Base-by-base conservation (phyloP, 2,113 vertebrate species). In the Ammospiza nelsoni region DNA sequence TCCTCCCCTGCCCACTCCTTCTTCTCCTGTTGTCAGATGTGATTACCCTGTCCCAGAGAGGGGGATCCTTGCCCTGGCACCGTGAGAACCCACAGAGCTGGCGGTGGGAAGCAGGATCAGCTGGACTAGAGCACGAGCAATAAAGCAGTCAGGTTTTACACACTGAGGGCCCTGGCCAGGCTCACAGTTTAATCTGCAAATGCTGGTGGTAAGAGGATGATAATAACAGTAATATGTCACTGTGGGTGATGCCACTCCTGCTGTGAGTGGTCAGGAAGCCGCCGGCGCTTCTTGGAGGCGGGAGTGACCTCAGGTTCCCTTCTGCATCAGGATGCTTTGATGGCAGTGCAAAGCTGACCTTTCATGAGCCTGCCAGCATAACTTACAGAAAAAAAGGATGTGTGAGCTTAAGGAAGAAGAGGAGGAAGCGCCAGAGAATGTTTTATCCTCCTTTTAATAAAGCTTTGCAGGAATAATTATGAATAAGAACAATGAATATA, bases 281-380 rank as follows among this genome's bases (percentile, higher is more conserved):
- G 7, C 15, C 2, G 0, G n/a, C 0, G 0, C 4, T 77, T 43
- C 89, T 58, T 2, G 3, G 62, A 74, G 76, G 61, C 17, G 0
- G 1, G 31, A 20, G 29, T 72, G 90, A 75, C 87, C 74, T 96
- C 89, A 75, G 71, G 61, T 7, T n/a, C 48, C 69, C 87, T 93
- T 74, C 52, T 52, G 54, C 8, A 1, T 37, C 0, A 2, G 58
- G 85, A 25, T 28, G 44, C 49, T 89, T 49, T 52, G 69, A 75
- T 43, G 67, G 58, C 54, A 83, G 74, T 1, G 33, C 2, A 8
- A 80, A 62, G 43, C 46, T 0, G 1, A 44, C 41, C 37, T 44
- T 78, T 68, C 55, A 9, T 9, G 25, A 89, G 73, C 69, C 49
- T 58, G 74, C 49, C 31, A 58, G 63, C 68, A 51, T 16, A 21